phyloP scores from a whole-genome alignment of 2,113 vertebrate species.

The Mormoops blainvillei region DNA sequence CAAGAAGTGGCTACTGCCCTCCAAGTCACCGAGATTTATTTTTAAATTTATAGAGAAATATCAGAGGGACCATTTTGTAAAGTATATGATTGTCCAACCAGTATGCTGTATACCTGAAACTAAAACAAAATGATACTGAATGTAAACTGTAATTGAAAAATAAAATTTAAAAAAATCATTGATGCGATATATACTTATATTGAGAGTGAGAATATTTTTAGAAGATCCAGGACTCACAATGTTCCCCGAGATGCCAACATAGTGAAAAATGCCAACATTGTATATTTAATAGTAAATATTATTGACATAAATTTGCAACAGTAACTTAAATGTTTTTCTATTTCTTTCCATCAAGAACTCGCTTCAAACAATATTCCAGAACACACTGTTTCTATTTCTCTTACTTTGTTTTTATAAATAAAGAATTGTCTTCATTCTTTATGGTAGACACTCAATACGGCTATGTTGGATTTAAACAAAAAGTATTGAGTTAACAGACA shows the following conservation, averaged over 20 bases:
- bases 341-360: not conserved
- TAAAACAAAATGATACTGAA: not conserved
- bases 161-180: not conserved
- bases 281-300: not conserved
- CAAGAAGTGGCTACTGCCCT: not conserved
- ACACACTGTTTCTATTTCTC: not conserved
- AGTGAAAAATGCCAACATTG: not conserved
- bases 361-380: not conserved
- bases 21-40: not conserved
- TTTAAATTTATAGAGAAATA: not conserved
- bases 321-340: not conserved
- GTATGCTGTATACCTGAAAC: not conserved
- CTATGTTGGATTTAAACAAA: slow-evolving; percentile 18
- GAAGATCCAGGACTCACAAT: not conserved
- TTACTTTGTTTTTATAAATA: not conserved
- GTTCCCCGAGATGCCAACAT: not conserved
- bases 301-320: not conserved
- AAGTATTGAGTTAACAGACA: not conserved
- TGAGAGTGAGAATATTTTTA: not conserved
- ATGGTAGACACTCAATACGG: not conserved
- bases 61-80: too few species aligned
- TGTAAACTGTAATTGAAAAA: not conserved
- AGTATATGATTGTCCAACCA: not conserved
- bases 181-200: not conserved
- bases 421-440: not conserved